Base-by-base conservation (phyloP, 2,888 invertebrate species). In the Saturnia pavonia region DNA sequence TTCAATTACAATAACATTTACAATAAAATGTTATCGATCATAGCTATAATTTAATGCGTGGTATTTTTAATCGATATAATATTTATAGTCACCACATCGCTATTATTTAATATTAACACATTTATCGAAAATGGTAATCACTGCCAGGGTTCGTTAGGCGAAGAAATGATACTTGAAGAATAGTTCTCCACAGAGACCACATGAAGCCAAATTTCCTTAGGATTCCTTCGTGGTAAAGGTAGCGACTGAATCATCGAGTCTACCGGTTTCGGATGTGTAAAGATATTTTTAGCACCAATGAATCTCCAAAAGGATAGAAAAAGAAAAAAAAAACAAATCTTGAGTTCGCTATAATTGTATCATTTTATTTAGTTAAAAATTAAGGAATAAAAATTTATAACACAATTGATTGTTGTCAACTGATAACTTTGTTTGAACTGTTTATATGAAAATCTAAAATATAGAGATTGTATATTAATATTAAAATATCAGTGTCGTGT, bases 371-470 rank as follows among this genome's bases (percentile, higher is more conserved):
- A 27, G 4, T 14, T 27, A 14, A 19, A 25, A 57, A 27, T 25
- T 25, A 14, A 14, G 0, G 25, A 25, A 27, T 11, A 25, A 54
- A 22, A 22, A 54, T 54, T 27, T 60, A 25, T 60, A 25, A 14
- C 27, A 25, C 25, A 25, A 27, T 27, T 25, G 11, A 27, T 60
- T 60, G 14, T 27, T 27, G 25, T 54, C 12, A 22, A n/a, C 11
- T 8, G 54, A 0, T 57, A 25, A 25, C 25, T 57, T 0, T 22
- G 57, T 65, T 65, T 19, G 3, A 65, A 65, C 19, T 34, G 40
- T 65, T 65, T 65, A 40, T 14, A 65, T 65, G 40, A 65, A 65
- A n/a, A 65, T 27, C 34, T 63, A 54, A 8, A n/a, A 40, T 9
- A 65, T 9, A 40, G 9, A 40, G 40, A 40, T 65, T 34, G 19